Evolutionary conservation across 2,888 invertebrate genomes (phyloP).

Genomic region (Rosalia funebris): DNA sequence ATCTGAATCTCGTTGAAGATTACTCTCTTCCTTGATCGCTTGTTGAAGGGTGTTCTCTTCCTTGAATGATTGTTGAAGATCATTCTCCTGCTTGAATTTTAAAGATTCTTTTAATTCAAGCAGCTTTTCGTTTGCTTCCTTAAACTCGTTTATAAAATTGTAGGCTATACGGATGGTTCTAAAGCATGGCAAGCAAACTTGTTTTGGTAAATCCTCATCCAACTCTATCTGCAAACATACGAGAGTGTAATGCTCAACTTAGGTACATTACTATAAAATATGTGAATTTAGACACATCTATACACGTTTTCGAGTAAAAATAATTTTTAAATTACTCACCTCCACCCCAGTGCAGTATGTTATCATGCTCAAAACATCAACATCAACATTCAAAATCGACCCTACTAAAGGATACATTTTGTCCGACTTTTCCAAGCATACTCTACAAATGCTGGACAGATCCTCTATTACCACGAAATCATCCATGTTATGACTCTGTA

Average conservation of each 20-base stretch:
- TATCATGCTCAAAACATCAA: conserved; percentile 8
- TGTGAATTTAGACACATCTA: too few relatives aligned
- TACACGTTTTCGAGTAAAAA: too few relatives aligned
- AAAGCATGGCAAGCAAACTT: conserved; percentile 23
- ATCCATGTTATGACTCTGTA: not conserved
- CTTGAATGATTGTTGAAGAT: not conserved
- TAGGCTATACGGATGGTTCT: conserved; percentile 19
- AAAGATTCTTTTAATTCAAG: not conserved
- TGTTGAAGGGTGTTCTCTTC: not conserved
- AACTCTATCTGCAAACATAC: conserved; percentile 1
- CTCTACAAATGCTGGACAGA: conserved; percentile 3
- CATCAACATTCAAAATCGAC: conserved; percentile 5
- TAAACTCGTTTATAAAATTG: conserved; percentile 15
- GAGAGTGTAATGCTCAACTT: too few relatives aligned
- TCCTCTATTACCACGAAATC: not conserved
- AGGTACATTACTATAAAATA: too few relatives aligned
- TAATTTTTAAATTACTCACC: too few relatives aligned
- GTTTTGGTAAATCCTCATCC: conserved; percentile 14
- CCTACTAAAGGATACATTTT: conserved; percentile 19
- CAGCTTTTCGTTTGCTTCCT: conserved; percentile 11
- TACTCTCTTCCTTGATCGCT: not conserved
- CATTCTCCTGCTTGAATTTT: not conserved
- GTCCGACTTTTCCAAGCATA: conserved; percentile 3
- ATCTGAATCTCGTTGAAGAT: too few relatives aligned
- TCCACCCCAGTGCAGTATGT: conserved; percentile 6